These are phyloP conservation scores for Camponotus vicinus DNA, from an alignment of 1,140 invertebrate genomes.

Conservation along the genomic window DNA sequence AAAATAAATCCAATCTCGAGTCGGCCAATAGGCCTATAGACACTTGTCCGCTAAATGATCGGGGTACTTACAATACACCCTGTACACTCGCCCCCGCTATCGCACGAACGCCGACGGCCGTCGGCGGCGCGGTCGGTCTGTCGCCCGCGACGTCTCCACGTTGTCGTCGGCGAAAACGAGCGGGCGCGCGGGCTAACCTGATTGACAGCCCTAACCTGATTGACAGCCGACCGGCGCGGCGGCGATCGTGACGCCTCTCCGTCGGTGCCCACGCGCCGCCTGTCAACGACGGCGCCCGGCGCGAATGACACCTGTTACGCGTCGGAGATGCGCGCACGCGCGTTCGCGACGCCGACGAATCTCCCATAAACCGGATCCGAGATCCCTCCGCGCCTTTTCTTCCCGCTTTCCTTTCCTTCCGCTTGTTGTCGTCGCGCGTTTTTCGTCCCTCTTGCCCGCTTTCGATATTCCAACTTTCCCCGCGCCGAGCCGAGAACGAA, in stretches of 20 bases:
- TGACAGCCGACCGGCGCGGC: neutral
- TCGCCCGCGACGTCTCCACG: neutral
- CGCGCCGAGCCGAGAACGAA: neutral
- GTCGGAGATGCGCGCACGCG: neutral
- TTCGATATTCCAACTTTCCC: neutral
- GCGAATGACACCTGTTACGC: constrained; percentile 16
- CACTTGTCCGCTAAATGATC: neutral
- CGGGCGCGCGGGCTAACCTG: neutral
- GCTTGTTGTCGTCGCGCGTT: neutral
- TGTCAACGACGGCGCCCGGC: constrained; percentile 32
- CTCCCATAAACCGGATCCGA: too few species aligned
- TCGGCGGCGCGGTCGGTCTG: too few species aligned
- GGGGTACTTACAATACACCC: neutral
- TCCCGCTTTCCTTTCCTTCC: neutral
- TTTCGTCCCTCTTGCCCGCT: neutral
- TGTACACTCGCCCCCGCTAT: neutral
- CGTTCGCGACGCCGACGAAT: neutral
- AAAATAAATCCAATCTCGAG: too few species aligned
- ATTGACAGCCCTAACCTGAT: constrained; percentile 23
- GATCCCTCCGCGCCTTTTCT: neutral
- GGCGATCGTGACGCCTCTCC: constrained; percentile 12
- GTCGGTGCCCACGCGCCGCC: neutral
- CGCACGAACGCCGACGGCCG: neutral
- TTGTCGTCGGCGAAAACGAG: neutral
- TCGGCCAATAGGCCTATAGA: too few species aligned